Percentiles rank a stretch among this genome's conserved stretches.
These are phyloP conservation scores for Salvelinus namaycush DNA, from an alignment of 2,113 vertebrate species.

Conservation along the genomic window DNA sequence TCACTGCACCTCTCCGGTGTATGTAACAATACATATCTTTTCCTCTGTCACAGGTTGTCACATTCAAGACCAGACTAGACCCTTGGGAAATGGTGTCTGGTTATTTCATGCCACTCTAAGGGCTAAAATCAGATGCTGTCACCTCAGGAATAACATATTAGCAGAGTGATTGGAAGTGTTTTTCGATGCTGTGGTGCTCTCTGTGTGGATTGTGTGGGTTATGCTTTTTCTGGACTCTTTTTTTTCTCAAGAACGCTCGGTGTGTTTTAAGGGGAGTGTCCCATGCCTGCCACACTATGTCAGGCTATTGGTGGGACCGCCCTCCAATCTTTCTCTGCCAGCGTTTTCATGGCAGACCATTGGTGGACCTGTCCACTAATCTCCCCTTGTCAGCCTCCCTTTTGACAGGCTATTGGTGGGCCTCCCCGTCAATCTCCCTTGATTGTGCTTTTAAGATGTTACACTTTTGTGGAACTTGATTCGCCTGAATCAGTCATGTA, in stretches of 20 bases:
- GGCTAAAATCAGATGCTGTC: constrained; percentile 73
- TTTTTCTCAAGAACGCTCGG: constrained; percentile 68
- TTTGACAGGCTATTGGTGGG: constrained; percentile 53
- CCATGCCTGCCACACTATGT: constrained; percentile 54
- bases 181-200: constrained; percentile 68
- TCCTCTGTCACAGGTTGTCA: not conserved
- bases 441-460: constrained; percentile 81
- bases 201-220: constrained; percentile 76
- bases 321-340: constrained; percentile 43
- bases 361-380: constrained; percentile 29
- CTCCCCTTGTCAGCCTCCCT: constrained; percentile 7
- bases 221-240: constrained; percentile 75
- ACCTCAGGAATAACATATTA: constrained; percentile 67
- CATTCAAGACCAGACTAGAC: constrained; percentile 12
- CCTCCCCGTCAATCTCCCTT: constrained; percentile 69
- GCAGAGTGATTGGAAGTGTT: constrained; percentile 65
- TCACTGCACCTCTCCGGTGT: no score
- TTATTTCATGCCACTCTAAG: constrained; percentile 52
- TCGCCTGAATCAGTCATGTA: constrained; percentile 84
- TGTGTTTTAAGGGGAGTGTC: constrained; percentile 69
- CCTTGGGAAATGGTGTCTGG: not conserved
- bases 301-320: constrained; percentile 31
- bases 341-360: constrained; percentile 39
- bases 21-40: not conserved
- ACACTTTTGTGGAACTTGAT: constrained; percentile 85